phyloP scores from a whole-genome alignment of 2,888 invertebrate genomes.

The Drosophila mettleri region DNA sequence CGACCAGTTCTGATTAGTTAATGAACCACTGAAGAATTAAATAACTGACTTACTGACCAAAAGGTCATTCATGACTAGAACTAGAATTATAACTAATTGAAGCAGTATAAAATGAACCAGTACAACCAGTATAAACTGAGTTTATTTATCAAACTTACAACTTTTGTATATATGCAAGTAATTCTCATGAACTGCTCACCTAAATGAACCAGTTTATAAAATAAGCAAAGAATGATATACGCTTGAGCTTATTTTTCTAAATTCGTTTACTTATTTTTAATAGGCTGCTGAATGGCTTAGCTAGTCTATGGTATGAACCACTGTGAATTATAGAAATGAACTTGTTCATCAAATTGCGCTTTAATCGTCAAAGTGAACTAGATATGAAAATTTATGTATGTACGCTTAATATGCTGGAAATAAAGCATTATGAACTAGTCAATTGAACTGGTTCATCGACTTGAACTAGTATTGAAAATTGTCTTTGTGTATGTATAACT shows the following conservation, averaged over 20 bases:
- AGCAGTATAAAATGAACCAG: neutral
- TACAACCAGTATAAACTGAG: no score
- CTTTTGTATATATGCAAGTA: no score
- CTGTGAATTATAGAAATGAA: neutral
- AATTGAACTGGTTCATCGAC: neutral
- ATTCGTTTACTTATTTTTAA: no score
- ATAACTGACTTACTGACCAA: neutral
- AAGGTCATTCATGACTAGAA: neutral
- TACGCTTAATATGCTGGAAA: neutral
- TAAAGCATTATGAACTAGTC: neutral
- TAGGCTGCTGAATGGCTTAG: no score
- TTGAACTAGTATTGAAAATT: neutral
- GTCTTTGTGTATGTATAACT: no score
- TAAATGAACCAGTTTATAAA: neutral
- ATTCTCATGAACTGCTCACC: neutral
- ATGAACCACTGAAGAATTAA: neutral
- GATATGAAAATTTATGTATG: neutral
- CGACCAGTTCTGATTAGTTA: neutral
- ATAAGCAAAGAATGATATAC: no score
- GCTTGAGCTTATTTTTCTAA: no score
- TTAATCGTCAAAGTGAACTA: neutral
- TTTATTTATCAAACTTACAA: neutral
- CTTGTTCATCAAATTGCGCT: neutral
- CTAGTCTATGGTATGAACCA: neutral
- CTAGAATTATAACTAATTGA: neutral